Evolutionary conservation across 2,797 vertebrate genomes (phyloP).

Genomic region (Harpagifer antarcticus): DNA sequence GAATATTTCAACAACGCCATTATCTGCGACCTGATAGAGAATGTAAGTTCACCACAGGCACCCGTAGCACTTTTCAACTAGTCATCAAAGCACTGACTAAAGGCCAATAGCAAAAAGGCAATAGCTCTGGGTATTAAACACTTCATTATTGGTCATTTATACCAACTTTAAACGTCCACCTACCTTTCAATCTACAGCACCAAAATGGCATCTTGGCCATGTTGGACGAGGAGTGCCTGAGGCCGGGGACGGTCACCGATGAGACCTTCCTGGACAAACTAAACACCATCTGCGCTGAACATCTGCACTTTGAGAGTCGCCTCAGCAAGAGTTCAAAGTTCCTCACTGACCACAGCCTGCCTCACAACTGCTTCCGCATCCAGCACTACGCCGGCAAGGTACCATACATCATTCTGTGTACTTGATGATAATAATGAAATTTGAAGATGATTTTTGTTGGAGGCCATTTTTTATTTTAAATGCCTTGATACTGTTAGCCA

Average conservation of each 20-base stretch:
- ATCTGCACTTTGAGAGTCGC: conserved; percentile 98
- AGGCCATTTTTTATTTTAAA: no score
- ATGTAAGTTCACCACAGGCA: conserved; percentile 86
- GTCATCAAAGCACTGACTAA: not conserved
- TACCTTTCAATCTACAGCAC: conserved; percentile 81
- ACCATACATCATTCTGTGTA: conserved; percentile 17
- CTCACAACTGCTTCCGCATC: conserved; percentile 97
- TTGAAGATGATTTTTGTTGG: no score
- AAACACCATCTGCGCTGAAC: conserved; percentile 95
- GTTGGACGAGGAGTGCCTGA: conserved; percentile 97
- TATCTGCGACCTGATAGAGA: conserved; percentile 99
- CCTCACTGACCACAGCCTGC: conserved; percentile 95
- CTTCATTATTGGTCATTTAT: not conserved
- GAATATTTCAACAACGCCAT: conserved; percentile 99
- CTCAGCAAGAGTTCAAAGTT: conserved; percentile 97
- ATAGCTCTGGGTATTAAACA: not conserved
- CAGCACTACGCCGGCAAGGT: conserved; percentile 99
- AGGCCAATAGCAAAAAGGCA: not conserved
- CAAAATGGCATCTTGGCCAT: conserved; percentile 98
- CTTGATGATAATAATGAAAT: not conserved
- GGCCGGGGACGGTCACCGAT: conserved; percentile 95
- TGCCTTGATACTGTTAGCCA: no score
- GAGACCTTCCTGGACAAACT: conserved; percentile 98
- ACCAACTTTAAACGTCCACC: not conserved
- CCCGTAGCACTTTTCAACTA: not conserved